Conservation (phyloP, 2,797 vertebrate genomes). For the Phyllotis vaccarum region DNA sequence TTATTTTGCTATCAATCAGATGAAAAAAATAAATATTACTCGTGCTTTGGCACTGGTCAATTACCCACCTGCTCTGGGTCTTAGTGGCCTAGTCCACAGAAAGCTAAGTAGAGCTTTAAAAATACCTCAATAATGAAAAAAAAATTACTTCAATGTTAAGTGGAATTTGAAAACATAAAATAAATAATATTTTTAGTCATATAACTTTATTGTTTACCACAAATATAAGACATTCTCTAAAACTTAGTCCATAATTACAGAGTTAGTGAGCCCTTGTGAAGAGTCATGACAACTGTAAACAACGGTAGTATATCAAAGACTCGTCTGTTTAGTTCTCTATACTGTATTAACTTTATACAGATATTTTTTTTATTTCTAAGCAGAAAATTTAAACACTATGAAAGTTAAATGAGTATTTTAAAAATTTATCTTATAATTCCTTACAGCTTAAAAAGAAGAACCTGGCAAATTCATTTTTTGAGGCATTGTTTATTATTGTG, state of each 20-base stretch:
- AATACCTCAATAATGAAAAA: background rate
- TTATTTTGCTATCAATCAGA: background rate
- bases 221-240: constrained; percentile 35
- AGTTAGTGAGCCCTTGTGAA: background rate
- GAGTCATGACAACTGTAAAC: background rate
- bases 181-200: background rate
- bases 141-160: constrained; percentile 32
- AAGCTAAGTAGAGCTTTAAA: background rate
- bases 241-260: background rate
- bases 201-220: constrained; percentile 12
- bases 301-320: background rate
- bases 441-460: constrained; percentile 7
- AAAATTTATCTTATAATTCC: background rate
- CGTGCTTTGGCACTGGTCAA: background rate
- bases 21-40: background rate
- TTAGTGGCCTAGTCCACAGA: background rate
- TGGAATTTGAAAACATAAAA: background rate
- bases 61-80: background rate
- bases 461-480: background rate
- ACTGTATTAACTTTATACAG: constrained; percentile 17
- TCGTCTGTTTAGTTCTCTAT: background rate
- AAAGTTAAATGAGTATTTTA: constrained; percentile 22
- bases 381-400: background rate
- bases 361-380: background rate
- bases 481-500: background rate